phyloP scores from a whole-genome alignment of 2,888 invertebrate genomes.

The Orthonevra nobilis region DNA sequence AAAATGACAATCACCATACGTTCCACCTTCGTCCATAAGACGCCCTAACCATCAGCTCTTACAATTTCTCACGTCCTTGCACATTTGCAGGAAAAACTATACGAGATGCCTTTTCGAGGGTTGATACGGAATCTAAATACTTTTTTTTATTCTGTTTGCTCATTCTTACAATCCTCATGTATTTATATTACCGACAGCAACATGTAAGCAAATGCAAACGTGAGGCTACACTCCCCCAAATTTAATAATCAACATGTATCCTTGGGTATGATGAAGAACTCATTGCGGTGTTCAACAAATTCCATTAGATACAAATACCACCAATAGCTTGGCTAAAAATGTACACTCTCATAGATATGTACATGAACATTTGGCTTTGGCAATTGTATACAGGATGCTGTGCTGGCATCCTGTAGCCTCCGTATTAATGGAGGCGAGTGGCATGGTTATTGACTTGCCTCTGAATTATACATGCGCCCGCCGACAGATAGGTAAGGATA shows the following conservation, averaged over 20 bases:
- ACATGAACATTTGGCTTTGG: too few species aligned
- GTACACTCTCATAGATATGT: constrained; percentile 8
- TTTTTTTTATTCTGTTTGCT: background rate
- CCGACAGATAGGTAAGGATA: constrained; percentile 45
- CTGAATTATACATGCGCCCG: constrained; percentile 56
- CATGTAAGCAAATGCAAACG: constrained; percentile 41
- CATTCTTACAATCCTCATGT: background rate
- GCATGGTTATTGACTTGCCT: constrained; percentile 63
- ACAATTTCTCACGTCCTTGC: constrained; percentile 63
- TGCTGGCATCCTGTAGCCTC: background rate
- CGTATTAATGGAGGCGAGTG: constrained; percentile 56
- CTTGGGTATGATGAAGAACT: constrained; percentile 56
- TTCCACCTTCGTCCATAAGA: background rate
- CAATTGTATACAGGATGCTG: constrained; percentile 8
- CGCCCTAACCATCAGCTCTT: constrained; percentile 43
- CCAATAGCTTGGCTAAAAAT: constrained; percentile 60
- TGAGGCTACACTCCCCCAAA: constrained; percentile 60
- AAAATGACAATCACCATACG: constrained; percentile 10
- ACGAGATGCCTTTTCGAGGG: constrained; percentile 10
- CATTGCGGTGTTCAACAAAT: constrained; percentile 67
- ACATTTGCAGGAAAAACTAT: constrained; percentile 55
- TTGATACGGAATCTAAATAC: constrained; percentile 31
- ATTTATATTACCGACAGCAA: constrained; percentile 29
- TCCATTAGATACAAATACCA: constrained; percentile 68
- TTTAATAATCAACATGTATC: constrained; percentile 66